Conservation (phyloP, 2,797 vertebrate species). For the Pampus argenteus region DNA sequence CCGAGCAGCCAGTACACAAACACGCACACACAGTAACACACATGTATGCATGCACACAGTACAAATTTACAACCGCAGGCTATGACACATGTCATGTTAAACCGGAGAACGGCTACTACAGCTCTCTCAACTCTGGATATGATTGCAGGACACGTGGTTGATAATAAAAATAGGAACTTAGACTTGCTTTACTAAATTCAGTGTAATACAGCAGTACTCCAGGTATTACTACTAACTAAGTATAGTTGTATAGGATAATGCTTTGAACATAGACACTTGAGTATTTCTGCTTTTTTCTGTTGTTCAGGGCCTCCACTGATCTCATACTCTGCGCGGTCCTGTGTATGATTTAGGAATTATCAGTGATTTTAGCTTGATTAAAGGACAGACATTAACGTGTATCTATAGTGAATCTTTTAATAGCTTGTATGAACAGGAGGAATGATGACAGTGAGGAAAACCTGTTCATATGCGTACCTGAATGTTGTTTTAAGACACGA, state of each 20-base stretch:
- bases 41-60: slow-evolving; percentile 11
- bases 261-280: neutral
- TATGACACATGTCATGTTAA: slow-evolving; percentile 6
- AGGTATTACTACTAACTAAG: neutral
- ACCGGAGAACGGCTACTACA: neutral
- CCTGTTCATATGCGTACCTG: too few species aligned
- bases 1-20: slow-evolving; percentile 29
- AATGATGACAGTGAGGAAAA: too few species aligned
- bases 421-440: too few species aligned
- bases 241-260: neutral
- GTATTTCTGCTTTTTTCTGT: too few species aligned
- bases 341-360: too few species aligned
- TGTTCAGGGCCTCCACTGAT: neutral
- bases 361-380: too few species aligned
- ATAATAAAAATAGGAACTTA: neutral
- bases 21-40: slow-evolving; percentile 25
- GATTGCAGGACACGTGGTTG: neutral
- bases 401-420: too few species aligned
- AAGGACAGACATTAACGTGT: too few species aligned
- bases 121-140: neutral
- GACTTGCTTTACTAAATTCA: too few species aligned
- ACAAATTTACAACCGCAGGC: slow-evolving; percentile 9
- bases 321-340: too few species aligned
- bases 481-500: too few species aligned
- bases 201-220: too few species aligned